Evolutionary conservation across 53 echinoderm and acorn worm species (phyloP).

Genomic region (Echinarachnius parma): DNA sequence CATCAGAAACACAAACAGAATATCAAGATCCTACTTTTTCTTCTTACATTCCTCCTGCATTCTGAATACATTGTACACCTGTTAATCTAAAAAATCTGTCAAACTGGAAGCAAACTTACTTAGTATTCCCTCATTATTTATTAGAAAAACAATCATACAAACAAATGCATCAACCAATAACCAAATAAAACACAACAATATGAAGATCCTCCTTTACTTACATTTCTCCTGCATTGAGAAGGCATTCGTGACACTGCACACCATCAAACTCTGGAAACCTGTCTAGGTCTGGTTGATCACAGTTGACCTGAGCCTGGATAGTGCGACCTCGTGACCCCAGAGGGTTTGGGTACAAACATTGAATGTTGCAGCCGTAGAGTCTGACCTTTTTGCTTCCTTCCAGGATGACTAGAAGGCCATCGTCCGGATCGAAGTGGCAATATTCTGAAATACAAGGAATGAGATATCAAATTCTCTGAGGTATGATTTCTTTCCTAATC

Average conservation of each 20-base stretch:
- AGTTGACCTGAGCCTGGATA: constrained; percentile 82
- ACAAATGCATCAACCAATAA: background rate
- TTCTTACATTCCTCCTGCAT: no score
- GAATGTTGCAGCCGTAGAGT: constrained; percentile 70
- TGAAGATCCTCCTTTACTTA: constrained; percentile 57
- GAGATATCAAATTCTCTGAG: no score
- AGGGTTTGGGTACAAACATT: constrained; percentile 73
- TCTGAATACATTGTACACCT: no score
- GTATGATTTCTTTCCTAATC: no score
- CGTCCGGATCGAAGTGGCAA: constrained; percentile 85
- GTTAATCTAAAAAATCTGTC: no score
- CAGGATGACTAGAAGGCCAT: constrained; percentile 71
- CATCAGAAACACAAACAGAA: no score
- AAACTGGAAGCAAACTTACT: no score
- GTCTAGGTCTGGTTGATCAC: constrained; percentile 62
- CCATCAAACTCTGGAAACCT: constrained; percentile 47
- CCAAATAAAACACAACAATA: background rate
- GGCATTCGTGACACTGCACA: constrained; percentile 59
- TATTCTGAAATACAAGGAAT: constrained; percentile 60
- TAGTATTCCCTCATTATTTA: no score
- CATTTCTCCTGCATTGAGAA: constrained; percentile 74
- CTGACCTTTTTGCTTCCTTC: constrained; percentile 59
- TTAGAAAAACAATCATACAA: background rate
- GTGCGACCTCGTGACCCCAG: constrained; percentile 76
- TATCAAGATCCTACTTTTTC: no score